Percentiles rank a stretch among this genome's conserved stretches.
Conservation (phyloP, 2,888 invertebrate species). For the Polydrusus tereticollis region DNA sequence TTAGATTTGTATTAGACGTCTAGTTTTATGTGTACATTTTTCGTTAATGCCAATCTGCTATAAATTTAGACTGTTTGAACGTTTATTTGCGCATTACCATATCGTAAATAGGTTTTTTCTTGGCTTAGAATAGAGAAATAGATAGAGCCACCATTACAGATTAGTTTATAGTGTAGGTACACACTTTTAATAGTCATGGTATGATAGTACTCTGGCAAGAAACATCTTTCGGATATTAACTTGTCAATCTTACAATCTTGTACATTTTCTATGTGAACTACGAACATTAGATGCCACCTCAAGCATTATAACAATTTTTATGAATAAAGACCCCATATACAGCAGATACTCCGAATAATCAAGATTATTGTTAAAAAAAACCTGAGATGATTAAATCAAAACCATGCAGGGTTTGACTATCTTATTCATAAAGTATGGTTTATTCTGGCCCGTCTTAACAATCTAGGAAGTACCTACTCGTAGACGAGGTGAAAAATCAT, state of each 20-base stretch:
- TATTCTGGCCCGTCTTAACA: not conserved
- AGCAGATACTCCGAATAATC: slow-evolving; percentile 4
- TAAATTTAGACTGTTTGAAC: slow-evolving; percentile 45
- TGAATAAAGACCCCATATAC: slow-evolving; percentile 18
- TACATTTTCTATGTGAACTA: not conserved
- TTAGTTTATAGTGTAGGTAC: slow-evolving; percentile 17
- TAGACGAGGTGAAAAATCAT: no score
- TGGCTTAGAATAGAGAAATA: slow-evolving; percentile 28
- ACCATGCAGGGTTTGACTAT: slow-evolving; percentile 13
- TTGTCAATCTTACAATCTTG: not conserved
- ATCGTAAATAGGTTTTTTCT: slow-evolving; percentile 48
- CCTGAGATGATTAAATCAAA: slow-evolving; percentile 20
- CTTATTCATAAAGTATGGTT: slow-evolving; percentile 3
- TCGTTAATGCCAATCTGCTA: slow-evolving; percentile 49
- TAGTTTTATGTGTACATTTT: slow-evolving; percentile 49
- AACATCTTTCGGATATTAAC: not conserved
- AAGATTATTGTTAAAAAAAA: slow-evolving; percentile 17
- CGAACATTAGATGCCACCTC: not conserved
- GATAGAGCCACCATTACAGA: slow-evolving; percentile 35
- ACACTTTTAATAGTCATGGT: not conserved
- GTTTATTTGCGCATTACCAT: slow-evolving; percentile 51
- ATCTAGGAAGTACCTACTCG: not conserved
- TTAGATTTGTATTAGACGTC: slow-evolving; percentile 47
- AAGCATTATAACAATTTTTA: slow-evolving; percentile 7
- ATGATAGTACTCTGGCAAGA: not conserved